phyloP scores from a whole-genome alignment of 2,888 invertebrate species.

The Drosophila paracracens region DNA sequence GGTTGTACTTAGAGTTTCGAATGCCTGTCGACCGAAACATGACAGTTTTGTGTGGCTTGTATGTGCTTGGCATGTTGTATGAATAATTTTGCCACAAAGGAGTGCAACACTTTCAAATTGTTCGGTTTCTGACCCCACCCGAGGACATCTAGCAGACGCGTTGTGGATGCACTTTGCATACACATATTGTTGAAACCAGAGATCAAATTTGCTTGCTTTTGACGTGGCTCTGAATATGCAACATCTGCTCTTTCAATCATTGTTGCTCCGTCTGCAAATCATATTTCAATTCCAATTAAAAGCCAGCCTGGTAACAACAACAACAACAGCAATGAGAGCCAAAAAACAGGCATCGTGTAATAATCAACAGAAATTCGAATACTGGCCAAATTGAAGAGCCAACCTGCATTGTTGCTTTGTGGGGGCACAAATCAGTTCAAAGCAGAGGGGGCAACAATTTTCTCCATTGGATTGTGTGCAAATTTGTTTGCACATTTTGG shows the following conservation, averaged over 20 bases:
- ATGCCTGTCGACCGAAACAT: conserved; percentile 48
- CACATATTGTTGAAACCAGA: conserved; percentile 53
- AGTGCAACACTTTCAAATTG: conserved; percentile 7
- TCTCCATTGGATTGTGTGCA: conserved; percentile 38
- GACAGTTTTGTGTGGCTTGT: conserved; percentile 67
- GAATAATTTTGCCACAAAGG: conserved; percentile 53
- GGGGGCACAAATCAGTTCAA: background rate
- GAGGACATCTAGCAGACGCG: conserved; percentile 52
- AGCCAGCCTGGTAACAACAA: conserved; percentile 28
- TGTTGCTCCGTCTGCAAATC: conserved; percentile 60
- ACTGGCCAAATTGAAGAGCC: conserved; percentile 16
- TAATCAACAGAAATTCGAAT: conserved; percentile 56
- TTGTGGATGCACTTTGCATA: conserved; percentile 67
- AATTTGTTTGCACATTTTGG: conserved; percentile 65
- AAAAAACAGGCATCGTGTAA: conserved; percentile 38
- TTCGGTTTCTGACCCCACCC: background rate
- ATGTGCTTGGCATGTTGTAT: conserved; percentile 57
- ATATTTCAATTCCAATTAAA: conserved; percentile 79
- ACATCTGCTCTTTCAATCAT: conserved; percentile 51
- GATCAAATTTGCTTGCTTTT: conserved; percentile 50
- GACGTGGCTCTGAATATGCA: conserved; percentile 28
- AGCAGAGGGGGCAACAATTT: conserved; percentile 4
- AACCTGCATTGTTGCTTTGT: conserved; percentile 10
- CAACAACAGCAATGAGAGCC: conserved; percentile 7
- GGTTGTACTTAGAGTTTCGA: conserved; percentile 20